Conservation (phyloP, 1,140 invertebrate species). For the Drosophila kikkawai region DNA sequence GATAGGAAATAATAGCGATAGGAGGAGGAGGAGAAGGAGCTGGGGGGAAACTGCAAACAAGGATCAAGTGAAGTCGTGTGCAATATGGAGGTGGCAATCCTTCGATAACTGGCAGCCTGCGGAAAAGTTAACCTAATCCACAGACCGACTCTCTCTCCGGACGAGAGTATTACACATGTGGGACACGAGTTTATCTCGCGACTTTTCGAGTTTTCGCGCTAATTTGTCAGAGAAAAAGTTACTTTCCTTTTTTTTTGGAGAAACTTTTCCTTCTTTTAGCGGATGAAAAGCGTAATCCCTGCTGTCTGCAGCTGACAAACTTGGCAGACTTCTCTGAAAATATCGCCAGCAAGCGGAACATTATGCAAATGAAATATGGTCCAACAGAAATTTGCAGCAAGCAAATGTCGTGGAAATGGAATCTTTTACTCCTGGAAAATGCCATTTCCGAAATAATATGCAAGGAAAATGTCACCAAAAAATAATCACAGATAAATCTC, state of each 20-base stretch:
- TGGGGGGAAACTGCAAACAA: conserved; percentile 31
- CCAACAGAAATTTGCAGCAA: conserved; percentile 45
- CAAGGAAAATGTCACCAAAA: conserved; percentile 37
- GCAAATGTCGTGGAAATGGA: conserved; percentile 42
- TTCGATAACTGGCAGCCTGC: conserved; percentile 32
- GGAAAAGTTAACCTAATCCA: conserved; percentile 44
- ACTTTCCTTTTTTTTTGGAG: conserved; percentile 4
- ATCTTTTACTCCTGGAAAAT: conserved; percentile 43
- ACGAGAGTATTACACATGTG: conserved; percentile 55
- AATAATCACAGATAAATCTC: conserved; percentile 21
- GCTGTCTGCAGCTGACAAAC: conserved; percentile 44
- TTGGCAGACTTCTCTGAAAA: conserved; percentile 43
- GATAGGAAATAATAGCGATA: conserved; percentile 25
- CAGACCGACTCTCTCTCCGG: conserved; percentile 13
- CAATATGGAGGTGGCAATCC: conserved; percentile 44
- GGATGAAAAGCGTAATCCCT: conserved; percentile 19
- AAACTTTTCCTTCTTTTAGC: background rate
- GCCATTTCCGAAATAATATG: conserved; percentile 46
- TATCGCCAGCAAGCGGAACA: conserved; percentile 24
- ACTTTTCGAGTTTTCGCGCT: conserved; percentile 25
- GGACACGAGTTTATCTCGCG: conserved; percentile 43
- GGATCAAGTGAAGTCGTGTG: conserved; percentile 45
- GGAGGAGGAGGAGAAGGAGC: background rate
- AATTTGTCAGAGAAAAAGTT: conserved; percentile 48
- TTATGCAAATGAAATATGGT: conserved; percentile 75